These are phyloP conservation scores for Ditula angustiorana DNA, from an alignment of 2,888 invertebrate genomes.

Conservation along the genomic window DNA sequence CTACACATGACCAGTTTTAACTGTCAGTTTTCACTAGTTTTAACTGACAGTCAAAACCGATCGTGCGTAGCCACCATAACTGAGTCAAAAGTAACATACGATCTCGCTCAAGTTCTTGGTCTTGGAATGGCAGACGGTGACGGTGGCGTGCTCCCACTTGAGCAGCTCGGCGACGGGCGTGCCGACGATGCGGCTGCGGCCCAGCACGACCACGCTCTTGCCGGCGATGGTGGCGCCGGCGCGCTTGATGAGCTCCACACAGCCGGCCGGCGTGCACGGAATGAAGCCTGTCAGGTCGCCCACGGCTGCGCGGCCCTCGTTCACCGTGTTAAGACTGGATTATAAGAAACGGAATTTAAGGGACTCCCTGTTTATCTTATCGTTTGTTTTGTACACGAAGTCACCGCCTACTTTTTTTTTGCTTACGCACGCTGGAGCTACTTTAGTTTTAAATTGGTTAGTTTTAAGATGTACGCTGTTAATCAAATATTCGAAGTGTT, in stretches of 20 bases:
- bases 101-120: conserved; percentile 92
- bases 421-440: too few species aligned
- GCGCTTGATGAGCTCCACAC: conserved; percentile 95
- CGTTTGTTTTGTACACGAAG: too few species aligned
- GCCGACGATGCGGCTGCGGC: conserved; percentile 99
- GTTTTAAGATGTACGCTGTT: too few species aligned
- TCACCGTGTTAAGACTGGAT: conserved; percentile 93
- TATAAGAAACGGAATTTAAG: neutral
- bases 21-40: too few species aligned
- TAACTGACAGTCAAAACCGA: too few species aligned
- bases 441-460: too few species aligned
- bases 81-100: conserved; percentile 74
- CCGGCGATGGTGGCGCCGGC: conserved; percentile 92
- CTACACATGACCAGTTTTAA: too few species aligned
- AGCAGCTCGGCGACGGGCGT: conserved; percentile 97
- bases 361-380: too few species aligned
- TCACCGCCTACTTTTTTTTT: neutral
- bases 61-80: too few species aligned
- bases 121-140: conserved; percentile 98
- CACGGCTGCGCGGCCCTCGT: conserved; percentile 96
- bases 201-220: conserved; percentile 95
- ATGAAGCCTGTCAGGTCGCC: conserved; percentile 96
- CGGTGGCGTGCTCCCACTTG: conserved; percentile 98
- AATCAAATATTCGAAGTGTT: too few species aligned
- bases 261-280: conserved; percentile 98